Evolutionary conservation across 2,888 invertebrate genomes (phyloP), one percentile per base, ranked within the genome.

Genomic region (Aricia artaxerxes): DNA sequence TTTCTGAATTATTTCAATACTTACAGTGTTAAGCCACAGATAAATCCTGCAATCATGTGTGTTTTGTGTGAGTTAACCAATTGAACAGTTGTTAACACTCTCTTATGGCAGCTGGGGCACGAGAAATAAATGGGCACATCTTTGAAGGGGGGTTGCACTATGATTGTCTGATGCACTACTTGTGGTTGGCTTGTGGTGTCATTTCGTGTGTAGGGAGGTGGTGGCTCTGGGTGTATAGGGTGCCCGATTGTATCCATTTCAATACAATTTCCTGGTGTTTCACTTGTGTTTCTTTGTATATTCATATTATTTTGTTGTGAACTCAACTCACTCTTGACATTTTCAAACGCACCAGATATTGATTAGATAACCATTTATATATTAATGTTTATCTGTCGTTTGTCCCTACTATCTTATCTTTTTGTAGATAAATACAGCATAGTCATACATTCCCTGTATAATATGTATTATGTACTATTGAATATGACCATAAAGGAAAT

Each of bases 21-120:
- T 91, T 87, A 93, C 94, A 89, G 83, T 80, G 92, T 91, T 78
- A 90, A 87, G 78, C 94, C 94, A 85, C 90, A 92, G 82, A 94
- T 85, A 81, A 93, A 94, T 76, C 94, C 94, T 82, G 93, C 92
- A 38, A 92, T 79, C 88, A 94, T 86, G 81, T 94, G 93, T 79
- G 94, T 93, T 85, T 89, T 91, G 61, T 86, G 87, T 11, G 93
- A 89, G 83, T 88, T 92, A n/a, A 88, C 87, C 85, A 90, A 88
- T 81, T 89, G 83, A 69, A 94, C 91, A 85, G 87, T 89, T 13
- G 94, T 93, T 35, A 92, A 82, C 24, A 88, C 85, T 82, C 87
- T 88, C 83, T 90, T 86, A 77, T 85, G 86, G 84, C 94, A 94
- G 61, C 83, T 85, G 13, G 88, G 89, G 81, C 94, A 94, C 78